Base-by-base conservation (phyloP, 2,888 invertebrate species). In the Lasius fuliginosus region DNA sequence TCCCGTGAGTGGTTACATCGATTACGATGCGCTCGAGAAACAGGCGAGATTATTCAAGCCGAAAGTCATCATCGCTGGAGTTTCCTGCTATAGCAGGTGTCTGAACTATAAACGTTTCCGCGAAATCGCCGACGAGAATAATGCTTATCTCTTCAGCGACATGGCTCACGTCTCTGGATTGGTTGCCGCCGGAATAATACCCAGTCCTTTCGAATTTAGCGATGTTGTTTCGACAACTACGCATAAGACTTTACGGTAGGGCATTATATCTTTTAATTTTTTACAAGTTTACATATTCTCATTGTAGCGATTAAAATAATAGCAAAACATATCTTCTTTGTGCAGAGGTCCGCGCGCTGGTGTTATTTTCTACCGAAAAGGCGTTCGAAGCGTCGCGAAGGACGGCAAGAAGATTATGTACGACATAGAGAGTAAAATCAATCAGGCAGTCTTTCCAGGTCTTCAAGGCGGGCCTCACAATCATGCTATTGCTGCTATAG, bases 401-500 rank as follows among this genome's bases (percentile, higher is more conserved):
- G 97, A 98, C 93, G 99, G 99, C 0, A 97, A 98, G 18, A 97
- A 98, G 92, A 94, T 97, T 46, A 95, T 98, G 96, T 99, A 99
- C 94, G 98, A 99, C 92, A 95, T 99, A 67, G 99, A 99, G 95
- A 96, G 95, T 89, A 97, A 96, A 94, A 98, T 99, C 93, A 99
- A 99, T 95, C 96, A 97, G 92, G 97, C 98, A 4, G 98, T 99
- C 84, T 99, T 99, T 95, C 99, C 99, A 0, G 98, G 98, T 0
- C 96, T 99, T 68, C 99, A 99, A 95, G 99, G 99, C 62, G 99
- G 99, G 0, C 99, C 99, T 0, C 99, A 99, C 94, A 99, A 99
- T 94, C 97, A 99, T 94, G 97, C 98, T n/a, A 99, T 99, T 89
- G 99, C 98, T 6, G 99, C 97, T 87, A 98, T 99, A 88, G 99